phyloP scores from a whole-genome alignment of 2,113 vertebrate genomes.

The Pampusana beccarii region DNA sequence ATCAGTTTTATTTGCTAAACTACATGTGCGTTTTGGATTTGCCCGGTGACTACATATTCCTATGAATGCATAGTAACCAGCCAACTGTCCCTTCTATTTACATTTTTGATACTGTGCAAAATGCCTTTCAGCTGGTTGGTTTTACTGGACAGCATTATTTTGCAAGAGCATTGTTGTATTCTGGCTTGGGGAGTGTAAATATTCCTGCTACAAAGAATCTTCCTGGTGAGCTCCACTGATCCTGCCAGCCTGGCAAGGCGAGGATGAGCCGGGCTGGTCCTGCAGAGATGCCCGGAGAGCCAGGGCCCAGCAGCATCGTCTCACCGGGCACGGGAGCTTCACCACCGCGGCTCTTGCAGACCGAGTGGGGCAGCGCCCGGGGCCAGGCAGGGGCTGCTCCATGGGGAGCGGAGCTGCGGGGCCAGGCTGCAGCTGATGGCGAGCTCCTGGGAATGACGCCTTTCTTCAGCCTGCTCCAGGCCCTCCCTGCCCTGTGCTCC shows the following conservation, averaged over 20 bases:
- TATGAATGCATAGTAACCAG: background rate
- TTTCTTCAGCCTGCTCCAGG: background rate
- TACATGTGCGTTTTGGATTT: background rate
- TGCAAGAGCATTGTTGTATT: background rate
- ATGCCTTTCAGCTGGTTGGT: conserved; percentile 29
- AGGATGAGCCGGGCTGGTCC: background rate
- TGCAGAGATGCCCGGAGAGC: background rate
- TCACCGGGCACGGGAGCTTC: background rate
- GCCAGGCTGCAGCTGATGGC: rapidly evolving
- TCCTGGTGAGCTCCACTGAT: background rate
- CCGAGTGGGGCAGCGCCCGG: background rate
- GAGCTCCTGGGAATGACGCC: background rate
- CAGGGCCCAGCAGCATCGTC: background rate
- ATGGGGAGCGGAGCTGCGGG: background rate
- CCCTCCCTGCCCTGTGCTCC: background rate
- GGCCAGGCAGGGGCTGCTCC: background rate
- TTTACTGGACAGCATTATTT: conserved; percentile 18
- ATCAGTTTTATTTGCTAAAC: conserved; percentile 7
- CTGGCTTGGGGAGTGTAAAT: background rate
- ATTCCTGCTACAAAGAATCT: background rate
- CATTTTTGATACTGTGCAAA: conserved; percentile 18
- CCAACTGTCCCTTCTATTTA: conserved; percentile 19
- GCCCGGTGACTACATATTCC: background rate
- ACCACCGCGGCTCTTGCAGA: background rate
- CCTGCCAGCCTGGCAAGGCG: background rate